These are phyloP conservation scores for Lasaia peninsularis DNA, from an alignment of 1,140 invertebrate genomes.

Conservation along the genomic window DNA sequence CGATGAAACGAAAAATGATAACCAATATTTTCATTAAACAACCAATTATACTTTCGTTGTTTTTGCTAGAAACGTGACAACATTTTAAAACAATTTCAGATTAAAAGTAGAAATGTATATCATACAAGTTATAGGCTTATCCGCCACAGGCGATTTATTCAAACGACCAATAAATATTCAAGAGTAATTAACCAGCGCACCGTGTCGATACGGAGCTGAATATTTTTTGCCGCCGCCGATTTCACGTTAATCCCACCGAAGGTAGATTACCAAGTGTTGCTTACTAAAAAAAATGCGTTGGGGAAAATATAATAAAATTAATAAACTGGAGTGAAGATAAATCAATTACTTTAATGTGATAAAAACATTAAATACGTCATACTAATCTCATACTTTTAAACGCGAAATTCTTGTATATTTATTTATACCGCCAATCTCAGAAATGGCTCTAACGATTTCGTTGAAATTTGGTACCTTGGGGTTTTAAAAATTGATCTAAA, in stretches of 20 bases:
- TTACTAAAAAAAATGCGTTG: conserved; percentile 31
- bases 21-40: too few species aligned
- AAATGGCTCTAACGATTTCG: too few species aligned
- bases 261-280: conserved; percentile 51
- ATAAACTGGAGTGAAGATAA: not conserved
- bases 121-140: conserved; percentile 59
- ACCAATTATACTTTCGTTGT: too few species aligned
- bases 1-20: too few species aligned
- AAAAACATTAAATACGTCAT: too few species aligned
- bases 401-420: too few species aligned
- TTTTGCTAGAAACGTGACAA: not conserved
- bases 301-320: conserved; percentile 24
- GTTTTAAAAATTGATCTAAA: too few species aligned
- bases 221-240: conserved; percentile 56
- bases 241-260: conserved; percentile 51
- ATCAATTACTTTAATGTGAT: too few species aligned
- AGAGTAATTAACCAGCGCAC: conserved; percentile 64
- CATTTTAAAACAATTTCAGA: not conserved
- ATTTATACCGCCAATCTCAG: too few species aligned
- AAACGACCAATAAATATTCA: conserved; percentile 74
- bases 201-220: conserved; percentile 49
- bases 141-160: conserved; percentile 61
- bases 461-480: too few species aligned
- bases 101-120: conserved; percentile 41
- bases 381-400: too few species aligned